Evolutionary conservation across 2,797 vertebrate species (phyloP), one percentile per base, ranked within the genome.

Genomic region (Chrosomus eos): DNA sequence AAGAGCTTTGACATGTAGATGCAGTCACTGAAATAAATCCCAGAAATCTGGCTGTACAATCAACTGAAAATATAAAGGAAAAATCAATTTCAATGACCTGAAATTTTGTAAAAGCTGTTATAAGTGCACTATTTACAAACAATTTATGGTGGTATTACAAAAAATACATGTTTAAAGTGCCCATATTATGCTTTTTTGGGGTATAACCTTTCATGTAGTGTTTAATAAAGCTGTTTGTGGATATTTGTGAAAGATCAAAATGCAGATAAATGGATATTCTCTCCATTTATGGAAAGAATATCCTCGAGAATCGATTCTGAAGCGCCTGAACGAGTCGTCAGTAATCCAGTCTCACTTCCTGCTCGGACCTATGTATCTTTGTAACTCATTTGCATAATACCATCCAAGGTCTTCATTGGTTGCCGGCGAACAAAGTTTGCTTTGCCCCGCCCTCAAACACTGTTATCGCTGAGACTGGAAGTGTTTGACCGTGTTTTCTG

Each of bases 1-100:
- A 4, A 53, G 72, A 74, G 71, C 72, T 53, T 74, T 33, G 72
- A 74, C 45, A 33, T 74, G 72, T 33, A 53, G 72, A 74, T 33
- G 31, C 71, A 31, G 28, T 33, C 45, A 73, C 9, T 51, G 3
- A 21, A 48, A 31, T 73, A 73, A 16, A 73, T 31, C 45, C 28
- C 71, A 73, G 26, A 19, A 11, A 51, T 48, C 45, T 48, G 36
- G 38, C 10, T 70, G 21, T 19, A 45, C n/a, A 72, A 11, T 8
- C n/a, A 6, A 48, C 1, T 48, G 71, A 18, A 72, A 28, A 18
- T 72, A 18, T 72, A n/a, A 28, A 45, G 40, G 70, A 5, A 18
- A 70, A 71, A 26, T 8, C 0, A 0, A 21, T 73, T 72, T 26
- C 3, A 43, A 1, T 45, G 40, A 26, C 5, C 7, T 28, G 5